Evolutionary conservation across 2,797 vertebrate species (phyloP).

Genomic region (Acipenser ruthenus): DNA sequence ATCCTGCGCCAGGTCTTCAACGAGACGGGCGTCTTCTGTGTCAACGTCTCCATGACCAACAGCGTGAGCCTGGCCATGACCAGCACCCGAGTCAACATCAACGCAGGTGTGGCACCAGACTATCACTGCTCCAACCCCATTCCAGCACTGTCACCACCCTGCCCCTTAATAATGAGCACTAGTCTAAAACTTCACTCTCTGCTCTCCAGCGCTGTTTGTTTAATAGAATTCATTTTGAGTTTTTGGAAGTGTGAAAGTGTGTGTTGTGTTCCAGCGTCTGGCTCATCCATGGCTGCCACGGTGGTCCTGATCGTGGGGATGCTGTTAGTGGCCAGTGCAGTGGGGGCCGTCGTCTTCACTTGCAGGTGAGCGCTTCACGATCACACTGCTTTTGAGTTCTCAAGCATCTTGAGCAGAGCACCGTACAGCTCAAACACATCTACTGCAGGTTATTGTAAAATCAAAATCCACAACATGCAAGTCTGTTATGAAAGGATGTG

Average conservation of each 20-base stretch:
- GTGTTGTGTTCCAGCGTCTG: constrained; percentile 36
- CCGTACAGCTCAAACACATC: too few species aligned
- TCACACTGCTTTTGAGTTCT: too few species aligned
- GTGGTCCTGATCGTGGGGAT: constrained; percentile 58
- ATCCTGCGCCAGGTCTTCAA: constrained; percentile 81
- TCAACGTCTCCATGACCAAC: constrained; percentile 84
- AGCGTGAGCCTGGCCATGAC: constrained; percentile 77
- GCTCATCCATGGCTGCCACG: constrained; percentile 48
- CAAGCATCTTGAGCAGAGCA: too few species aligned
- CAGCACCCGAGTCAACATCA: constrained; percentile 72
- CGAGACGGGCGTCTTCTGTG: constrained; percentile 78
- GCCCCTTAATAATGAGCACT: too few species aligned
- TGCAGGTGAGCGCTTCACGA: constrained; percentile 57
- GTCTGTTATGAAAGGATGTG: too few species aligned
- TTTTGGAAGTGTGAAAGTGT: neutral
- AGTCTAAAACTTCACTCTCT: too few species aligned
- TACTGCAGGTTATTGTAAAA: too few species aligned
- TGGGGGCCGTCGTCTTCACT: constrained; percentile 61
- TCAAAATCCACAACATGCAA: too few species aligned
- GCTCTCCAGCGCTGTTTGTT: neutral
- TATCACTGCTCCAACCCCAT: neutral
- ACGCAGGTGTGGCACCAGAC: constrained; percentile 49
- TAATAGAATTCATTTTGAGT: neutral
- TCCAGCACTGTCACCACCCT: neutral
- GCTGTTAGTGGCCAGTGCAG: constrained; percentile 51